A percentile compares a stretch with the other conserved stretches of the same genome.
These are phyloP conservation scores for Melieria crassipennis DNA, from an alignment of 2,888 invertebrate genomes.

Conservation along the genomic window DNA sequence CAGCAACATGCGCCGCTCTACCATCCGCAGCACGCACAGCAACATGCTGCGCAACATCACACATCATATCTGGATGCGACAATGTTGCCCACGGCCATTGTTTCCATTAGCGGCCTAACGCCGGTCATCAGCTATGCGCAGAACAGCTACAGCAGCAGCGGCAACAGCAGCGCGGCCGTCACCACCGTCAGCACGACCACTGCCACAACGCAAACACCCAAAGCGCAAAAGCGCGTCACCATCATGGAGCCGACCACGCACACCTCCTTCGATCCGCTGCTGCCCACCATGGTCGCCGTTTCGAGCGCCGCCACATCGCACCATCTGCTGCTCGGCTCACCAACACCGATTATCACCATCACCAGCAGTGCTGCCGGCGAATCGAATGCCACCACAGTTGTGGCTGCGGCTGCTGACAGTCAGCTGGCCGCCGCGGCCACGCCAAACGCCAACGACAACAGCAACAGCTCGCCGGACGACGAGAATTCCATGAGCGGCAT, in stretches of 20 bases:
- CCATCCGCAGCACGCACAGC: slow-evolving; percentile 4
- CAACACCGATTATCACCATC: slow-evolving; percentile 51
- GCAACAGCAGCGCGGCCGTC: slow-evolving; percentile 23
- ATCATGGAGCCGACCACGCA: slow-evolving; percentile 63
- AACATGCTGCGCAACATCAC: slow-evolving; percentile 24
- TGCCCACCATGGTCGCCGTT: slow-evolving; percentile 59
- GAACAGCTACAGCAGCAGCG: slow-evolving; percentile 25
- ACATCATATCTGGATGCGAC: background rate
- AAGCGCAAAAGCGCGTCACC: slow-evolving; percentile 64
- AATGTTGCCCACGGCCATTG: slow-evolving; percentile 36
- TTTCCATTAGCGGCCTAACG: slow-evolving; percentile 35
- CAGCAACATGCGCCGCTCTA: slow-evolving; percentile 27
- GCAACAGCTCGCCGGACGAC: slow-evolving; percentile 36
- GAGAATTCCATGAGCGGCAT: slow-evolving; percentile 68
- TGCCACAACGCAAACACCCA: slow-evolving; percentile 58
- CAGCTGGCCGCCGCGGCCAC: background rate
- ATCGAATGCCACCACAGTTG: slow-evolving; percentile 29
- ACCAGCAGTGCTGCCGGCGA: slow-evolving; percentile 32
- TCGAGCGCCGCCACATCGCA: slow-evolving; percentile 39
- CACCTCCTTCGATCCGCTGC: slow-evolving; percentile 58
- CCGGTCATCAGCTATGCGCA: slow-evolving; percentile 15
- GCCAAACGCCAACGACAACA: slow-evolving; percentile 30
- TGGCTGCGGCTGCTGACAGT: background rate
- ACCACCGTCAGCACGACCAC: slow-evolving; percentile 47
- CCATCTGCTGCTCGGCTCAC: slow-evolving; percentile 21